These are phyloP conservation scores for Sinopyrophorus schimmeli DNA, from an alignment of 2,888 invertebrate species.

Conservation along the genomic window DNA sequence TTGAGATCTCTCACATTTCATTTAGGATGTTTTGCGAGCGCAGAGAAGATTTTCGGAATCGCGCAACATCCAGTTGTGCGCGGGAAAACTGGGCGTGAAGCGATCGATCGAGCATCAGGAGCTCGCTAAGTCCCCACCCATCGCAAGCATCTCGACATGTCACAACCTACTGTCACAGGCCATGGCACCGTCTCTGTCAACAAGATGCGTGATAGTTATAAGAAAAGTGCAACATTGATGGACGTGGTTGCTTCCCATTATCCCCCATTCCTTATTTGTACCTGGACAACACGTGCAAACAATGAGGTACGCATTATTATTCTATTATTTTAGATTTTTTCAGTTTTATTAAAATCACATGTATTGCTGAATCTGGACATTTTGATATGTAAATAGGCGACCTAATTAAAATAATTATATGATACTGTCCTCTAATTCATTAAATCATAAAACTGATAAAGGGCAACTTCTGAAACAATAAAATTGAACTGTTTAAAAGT, in stretches of 20 bases:
- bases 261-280: constrained; percentile 18
- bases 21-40: constrained; percentile 36
- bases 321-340: too few relatives aligned
- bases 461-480: too few relatives aligned
- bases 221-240: constrained; percentile 34
- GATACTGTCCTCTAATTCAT: too few relatives aligned
- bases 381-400: too few relatives aligned
- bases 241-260: constrained; percentile 27
- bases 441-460: too few relatives aligned
- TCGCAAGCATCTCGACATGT: constrained; percentile 45
- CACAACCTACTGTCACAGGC: constrained; percentile 50
- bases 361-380: too few relatives aligned
- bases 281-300: constrained; percentile 25
- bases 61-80: constrained; percentile 46
- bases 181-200: constrained; percentile 49
- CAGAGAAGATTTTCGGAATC: constrained; percentile 33
- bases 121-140: constrained; percentile 48
- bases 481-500: too few relatives aligned
- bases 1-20: constrained; percentile 37
- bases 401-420: too few relatives aligned
- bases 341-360: too few relatives aligned
- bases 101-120: constrained; percentile 53
- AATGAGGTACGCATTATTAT: constrained; percentile 25
- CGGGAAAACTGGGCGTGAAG: constrained; percentile 53
- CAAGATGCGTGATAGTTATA: constrained; percentile 50